Base-by-base conservation (phyloP, 2,113 vertebrate species). In the Chaenocephalus aceratus region DNA sequence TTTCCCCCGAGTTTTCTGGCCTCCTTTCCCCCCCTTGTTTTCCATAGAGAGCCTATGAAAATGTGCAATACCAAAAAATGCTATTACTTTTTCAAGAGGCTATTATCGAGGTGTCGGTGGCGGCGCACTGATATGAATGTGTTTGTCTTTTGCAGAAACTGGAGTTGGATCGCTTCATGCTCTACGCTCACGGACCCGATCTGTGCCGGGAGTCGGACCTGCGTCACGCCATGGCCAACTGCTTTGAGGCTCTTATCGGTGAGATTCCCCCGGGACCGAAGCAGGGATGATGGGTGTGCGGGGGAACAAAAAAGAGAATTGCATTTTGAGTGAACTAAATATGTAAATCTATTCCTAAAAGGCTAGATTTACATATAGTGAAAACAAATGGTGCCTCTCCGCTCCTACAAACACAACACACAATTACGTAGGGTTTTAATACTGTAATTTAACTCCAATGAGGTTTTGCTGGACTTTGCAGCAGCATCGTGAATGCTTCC, bases 201-300 rank as follows among this genome's bases (percentile, higher is more conserved):
- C 96, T 99, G 85, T 99, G 98, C 89, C 94, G 98, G 76, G 98
- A 99, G 87, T 99, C 98, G 0, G 98, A 99, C 90, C 95, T 99
- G 82, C 96, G 98, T 13, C 98, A 99, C 72, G 98, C 98, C 57
- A 99, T 99, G 98, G 98, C 98, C 89, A 99, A 99, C 95, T 99
- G 98, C 94, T 99, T 99, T 69, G 98, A 99, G 92, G 98, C 98
- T 11, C 94, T 99, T 1, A 99, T 99, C 91, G 98, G 98, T 99
- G 94, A 96, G 86, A 34, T 9, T 75, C 10, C 45, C 63, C 0
- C 0, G 45, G 16, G 57, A 56, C 2, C 6, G 53, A 53, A 45
- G 26, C 9, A 0, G 12, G 56, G 15, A 7, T 16, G 53, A 65
- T 36, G 51, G 30, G 21, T 8, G 59, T 14, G 12, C 51, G 18